A percentile compares a stretch with the other conserved stretches of the same genome.
These are phyloP conservation scores for Peromyscus maniculatus DNA, from an alignment of 2,113 vertebrate genomes.

Conservation along the genomic window DNA sequence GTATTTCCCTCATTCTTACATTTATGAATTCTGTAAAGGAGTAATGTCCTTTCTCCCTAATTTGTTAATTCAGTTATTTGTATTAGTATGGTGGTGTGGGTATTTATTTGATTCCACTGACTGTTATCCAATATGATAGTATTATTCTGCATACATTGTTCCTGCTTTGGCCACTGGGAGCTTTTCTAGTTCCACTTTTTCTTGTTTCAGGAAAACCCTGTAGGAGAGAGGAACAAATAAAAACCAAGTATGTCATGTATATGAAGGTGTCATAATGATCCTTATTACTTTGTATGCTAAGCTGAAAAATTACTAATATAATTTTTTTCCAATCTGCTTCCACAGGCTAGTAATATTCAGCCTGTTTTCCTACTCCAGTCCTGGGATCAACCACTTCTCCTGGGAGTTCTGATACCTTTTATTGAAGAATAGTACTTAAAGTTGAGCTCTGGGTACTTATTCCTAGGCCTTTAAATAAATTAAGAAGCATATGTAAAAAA, in stretches of 20 bases:
- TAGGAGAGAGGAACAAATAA: neutral
- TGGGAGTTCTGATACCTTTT: neutral
- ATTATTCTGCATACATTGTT: slow-evolving; percentile 20
- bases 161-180: slow-evolving; percentile 11
- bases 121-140: neutral
- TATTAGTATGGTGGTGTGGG: neutral
- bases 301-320: neutral
- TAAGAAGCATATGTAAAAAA: neutral
- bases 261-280: neutral
- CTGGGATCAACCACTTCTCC: neutral
- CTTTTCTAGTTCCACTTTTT: neutral
- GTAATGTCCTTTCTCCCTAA: neutral
- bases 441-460: slow-evolving; percentile 25
- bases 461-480: neutral
- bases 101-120: slow-evolving; percentile 27
- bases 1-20: neutral
- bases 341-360: neutral
- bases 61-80: slow-evolving; percentile 51
- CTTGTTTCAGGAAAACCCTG: neutral
- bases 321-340: neutral
- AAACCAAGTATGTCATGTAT: neutral
- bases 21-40: slow-evolving; percentile 37
- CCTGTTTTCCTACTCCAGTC: neutral
- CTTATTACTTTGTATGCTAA: neutral
- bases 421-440: slow-evolving; percentile 44